Conservation (phyloP, 2,888 invertebrate species). For the Teinopalpus imperialis region DNA sequence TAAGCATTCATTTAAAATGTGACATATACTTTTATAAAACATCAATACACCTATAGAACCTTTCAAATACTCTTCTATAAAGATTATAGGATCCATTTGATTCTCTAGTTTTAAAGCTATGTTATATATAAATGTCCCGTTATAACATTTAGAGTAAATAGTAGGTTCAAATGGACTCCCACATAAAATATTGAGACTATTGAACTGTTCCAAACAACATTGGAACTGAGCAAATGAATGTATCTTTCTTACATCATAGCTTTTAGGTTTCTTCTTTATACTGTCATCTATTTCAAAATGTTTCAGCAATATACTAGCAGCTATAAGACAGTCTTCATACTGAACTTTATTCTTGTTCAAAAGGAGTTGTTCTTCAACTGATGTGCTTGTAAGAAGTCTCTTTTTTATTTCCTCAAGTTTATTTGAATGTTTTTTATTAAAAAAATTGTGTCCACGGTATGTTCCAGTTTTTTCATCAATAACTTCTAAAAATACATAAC, state of each 20-base stretch:
- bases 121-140: slow-evolving; percentile 90
- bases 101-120: slow-evolving; percentile 83
- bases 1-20: slow-evolving; percentile 45
- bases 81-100: slow-evolving; percentile 76
- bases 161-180: slow-evolving; percentile 80
- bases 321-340: slow-evolving; percentile 81
- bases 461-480: slow-evolving; percentile 82
- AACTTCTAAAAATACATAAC: slow-evolving; percentile 80
- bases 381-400: slow-evolving; percentile 24
- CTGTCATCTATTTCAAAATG: slow-evolving; percentile 82
- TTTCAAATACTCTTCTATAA: slow-evolving; percentile 74
- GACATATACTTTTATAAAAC: slow-evolving; percentile 56
- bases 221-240: slow-evolving; percentile 86
- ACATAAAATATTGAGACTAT: slow-evolving; percentile 85
- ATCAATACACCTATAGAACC: slow-evolving; percentile 56
- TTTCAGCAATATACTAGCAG: slow-evolving; percentile 79
- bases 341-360: slow-evolving; percentile 76
- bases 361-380: slow-evolving; percentile 46
- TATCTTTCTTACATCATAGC: slow-evolving; percentile 79
- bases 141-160: slow-evolving; percentile 84
- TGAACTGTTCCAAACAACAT: slow-evolving; percentile 81
- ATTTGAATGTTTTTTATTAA: slow-evolving; percentile 67
- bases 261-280: slow-evolving; percentile 74
- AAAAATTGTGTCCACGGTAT: slow-evolving; percentile 68
- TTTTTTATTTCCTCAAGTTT: slow-evolving; percentile 57